Evolutionary conservation across 2,888 invertebrate genomes (phyloP).

Genomic region (Lasioglossum vierecki): DNA sequence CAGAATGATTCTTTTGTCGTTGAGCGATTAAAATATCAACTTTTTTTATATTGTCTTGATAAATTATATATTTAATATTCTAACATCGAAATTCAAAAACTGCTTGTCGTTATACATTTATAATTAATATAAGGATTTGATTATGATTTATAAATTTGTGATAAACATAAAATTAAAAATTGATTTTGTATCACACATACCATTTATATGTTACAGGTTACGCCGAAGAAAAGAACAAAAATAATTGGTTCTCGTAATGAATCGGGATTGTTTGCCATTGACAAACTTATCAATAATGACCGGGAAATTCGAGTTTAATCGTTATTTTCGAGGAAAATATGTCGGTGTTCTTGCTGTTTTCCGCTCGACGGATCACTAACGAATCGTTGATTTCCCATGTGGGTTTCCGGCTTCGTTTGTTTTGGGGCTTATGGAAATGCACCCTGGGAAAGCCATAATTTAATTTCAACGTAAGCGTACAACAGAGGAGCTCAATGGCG

Average conservation of each 20-base stretch:
- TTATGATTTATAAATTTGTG: no score
- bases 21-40: neutral
- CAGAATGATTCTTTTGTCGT: no score
- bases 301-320: slow-evolving; percentile 26
- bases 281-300: slow-evolving; percentile 29
- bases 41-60: neutral
- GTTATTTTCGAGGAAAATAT: slow-evolving; percentile 44
- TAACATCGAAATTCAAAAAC: neutral
- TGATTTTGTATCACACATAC: neutral
- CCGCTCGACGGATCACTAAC: slow-evolving; percentile 70
- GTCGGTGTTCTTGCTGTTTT: slow-evolving; percentile 54
- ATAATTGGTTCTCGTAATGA: slow-evolving; percentile 20
- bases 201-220: neutral
- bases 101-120: no score
- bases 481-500: slow-evolving; percentile 49
- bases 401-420: slow-evolving; percentile 73
- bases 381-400: slow-evolving; percentile 81
- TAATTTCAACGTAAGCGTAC: slow-evolving; percentile 65
- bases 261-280: slow-evolving; percentile 24
- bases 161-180: neutral
- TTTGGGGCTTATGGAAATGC: slow-evolving; percentile 79
- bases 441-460: slow-evolving; percentile 70
- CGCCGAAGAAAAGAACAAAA: neutral
- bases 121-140: no score
- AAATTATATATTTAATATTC: neutral